Conservation (phyloP, 2,113 vertebrate species). For the Tympanuchus pallidicinctus region DNA sequence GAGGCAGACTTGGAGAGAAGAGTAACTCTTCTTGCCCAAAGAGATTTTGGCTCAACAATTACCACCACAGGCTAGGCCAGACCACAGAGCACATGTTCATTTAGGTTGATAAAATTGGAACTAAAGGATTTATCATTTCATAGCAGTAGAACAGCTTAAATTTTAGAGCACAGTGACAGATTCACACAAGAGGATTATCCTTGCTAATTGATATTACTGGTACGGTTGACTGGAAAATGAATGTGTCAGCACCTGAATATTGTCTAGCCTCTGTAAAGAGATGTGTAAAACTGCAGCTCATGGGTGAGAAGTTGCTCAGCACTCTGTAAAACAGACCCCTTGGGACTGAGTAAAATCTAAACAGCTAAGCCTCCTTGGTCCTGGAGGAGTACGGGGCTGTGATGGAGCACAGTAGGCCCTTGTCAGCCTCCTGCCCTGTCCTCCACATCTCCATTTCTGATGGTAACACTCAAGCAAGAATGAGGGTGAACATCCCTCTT, state of each 20-base stretch:
- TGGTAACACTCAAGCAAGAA: background rate
- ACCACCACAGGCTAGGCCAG: background rate
- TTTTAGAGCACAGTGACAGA: background rate
- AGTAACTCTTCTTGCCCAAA: background rate
- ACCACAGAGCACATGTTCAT: background rate
- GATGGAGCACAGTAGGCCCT: background rate
- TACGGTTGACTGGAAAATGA: constrained; percentile 10
- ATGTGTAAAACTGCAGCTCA: background rate
- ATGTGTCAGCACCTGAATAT: background rate
- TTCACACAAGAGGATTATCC: constrained; percentile 10
- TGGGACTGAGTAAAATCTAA: background rate
- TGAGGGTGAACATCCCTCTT: background rate
- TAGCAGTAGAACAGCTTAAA: fast-evolving
- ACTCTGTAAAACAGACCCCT: background rate
- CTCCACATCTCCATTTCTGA: background rate
- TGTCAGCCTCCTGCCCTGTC: background rate
- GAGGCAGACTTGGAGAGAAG: background rate
- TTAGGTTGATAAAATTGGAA: background rate
- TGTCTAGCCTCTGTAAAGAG: background rate
- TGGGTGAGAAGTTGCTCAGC: background rate
- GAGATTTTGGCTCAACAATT: background rate
- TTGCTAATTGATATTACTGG: constrained; percentile 9
- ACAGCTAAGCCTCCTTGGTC: fast-evolving
- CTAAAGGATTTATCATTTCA: background rate
- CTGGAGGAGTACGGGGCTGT: fast-evolving